A percentile compares a stretch with the other conserved stretches of the same genome.
These are phyloP conservation scores for Melanerpes aurifrons DNA, from an alignment of 2,113 vertebrate genomes.

Conservation along the genomic window DNA sequence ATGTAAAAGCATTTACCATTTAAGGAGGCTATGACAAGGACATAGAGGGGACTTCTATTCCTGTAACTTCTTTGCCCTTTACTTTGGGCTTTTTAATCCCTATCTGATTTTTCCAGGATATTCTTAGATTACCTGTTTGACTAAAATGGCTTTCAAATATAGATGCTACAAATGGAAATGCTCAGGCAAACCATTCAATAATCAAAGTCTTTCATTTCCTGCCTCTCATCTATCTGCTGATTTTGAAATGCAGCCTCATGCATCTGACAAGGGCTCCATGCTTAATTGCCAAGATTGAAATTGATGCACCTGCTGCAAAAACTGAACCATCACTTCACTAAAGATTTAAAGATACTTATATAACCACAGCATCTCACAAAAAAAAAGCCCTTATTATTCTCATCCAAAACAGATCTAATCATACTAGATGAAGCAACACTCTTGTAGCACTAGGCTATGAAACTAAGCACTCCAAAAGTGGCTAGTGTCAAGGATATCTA, in stretches of 20 bases:
- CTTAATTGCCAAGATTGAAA: conserved; percentile 3
- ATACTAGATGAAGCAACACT: background rate
- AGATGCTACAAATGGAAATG: background rate
- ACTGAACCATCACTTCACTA: background rate
- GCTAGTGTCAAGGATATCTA: background rate
- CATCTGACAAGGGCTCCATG: background rate
- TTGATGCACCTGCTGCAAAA: conserved; percentile 20
- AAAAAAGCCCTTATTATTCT: background rate
- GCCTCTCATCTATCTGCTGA: background rate
- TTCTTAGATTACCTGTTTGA: conserved; percentile 56
- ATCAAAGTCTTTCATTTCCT: conserved; percentile 39
- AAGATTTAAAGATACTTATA: conserved; percentile 2
- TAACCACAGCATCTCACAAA: background rate
- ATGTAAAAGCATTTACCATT: conserved; percentile 32
- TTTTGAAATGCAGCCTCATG: conserved; percentile 22
- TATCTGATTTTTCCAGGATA: background rate
- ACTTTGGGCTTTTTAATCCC: background rate
- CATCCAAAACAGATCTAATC: background rate
- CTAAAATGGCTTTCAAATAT: conserved; percentile 31
- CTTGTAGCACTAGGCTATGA: background rate
- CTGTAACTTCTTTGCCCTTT: conserved; percentile 8
- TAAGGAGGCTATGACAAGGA: conserved; percentile 18
- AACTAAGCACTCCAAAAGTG: background rate
- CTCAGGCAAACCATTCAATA: background rate
- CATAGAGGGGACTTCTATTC: conserved; percentile 27